Evolutionary conservation across 2,797 vertebrate species (phyloP).

Genomic region (Dendrocincla tyrannina): DNA sequence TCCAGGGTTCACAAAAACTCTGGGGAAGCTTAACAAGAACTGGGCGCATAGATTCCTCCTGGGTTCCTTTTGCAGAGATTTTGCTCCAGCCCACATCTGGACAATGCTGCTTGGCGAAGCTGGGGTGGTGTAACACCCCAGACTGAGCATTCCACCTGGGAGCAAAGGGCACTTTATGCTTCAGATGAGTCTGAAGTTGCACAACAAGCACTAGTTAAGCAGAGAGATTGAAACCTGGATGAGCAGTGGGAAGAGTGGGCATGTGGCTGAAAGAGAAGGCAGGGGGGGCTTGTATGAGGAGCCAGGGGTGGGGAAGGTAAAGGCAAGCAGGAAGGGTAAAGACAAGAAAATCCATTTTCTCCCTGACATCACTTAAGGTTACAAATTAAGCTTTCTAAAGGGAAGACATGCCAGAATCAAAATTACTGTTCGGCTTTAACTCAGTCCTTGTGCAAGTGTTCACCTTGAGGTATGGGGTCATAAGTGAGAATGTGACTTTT

Average conservation of each 20-base stretch:
- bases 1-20: neutral
- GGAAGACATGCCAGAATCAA: neutral
- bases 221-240: neutral
- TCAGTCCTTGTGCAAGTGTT: neutral
- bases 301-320: neutral
- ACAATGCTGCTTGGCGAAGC: neutral
- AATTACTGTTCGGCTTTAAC: neutral
- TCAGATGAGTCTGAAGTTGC: neutral
- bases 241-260: neutral
- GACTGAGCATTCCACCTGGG: neutral
- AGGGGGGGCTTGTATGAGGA: neutral
- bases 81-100: neutral
- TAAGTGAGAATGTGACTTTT: neutral
- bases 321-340: neutral
- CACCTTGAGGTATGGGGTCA: rapidly evolving
- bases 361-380: neutral
- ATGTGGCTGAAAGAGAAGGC: neutral
- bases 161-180: neutral
- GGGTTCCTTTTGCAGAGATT: neutral
- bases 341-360: neutral
- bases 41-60: neutral
- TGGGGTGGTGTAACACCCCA: neutral
- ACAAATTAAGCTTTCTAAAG: neutral
- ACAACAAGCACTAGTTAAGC: neutral
- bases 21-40: neutral